These are phyloP conservation scores for Spongilla lacustris DNA, from an alignment of 37 sponge, comb jelly and placozoan species.

Conservation along the genomic window DNA sequence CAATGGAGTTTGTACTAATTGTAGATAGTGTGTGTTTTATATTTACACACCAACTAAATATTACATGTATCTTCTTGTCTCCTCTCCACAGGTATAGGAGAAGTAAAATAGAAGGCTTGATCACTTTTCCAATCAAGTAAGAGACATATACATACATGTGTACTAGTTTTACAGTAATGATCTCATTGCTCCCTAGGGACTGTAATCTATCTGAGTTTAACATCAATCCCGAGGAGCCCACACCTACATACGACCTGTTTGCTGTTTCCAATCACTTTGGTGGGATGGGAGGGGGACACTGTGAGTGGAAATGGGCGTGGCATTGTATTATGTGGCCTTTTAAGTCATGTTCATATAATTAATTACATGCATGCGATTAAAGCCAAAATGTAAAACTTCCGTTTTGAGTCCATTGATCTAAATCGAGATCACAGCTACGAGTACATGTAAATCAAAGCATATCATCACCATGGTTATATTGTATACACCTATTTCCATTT, in stretches of 20 bases:
- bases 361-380: too few species aligned
- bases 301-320: slow-evolving; percentile 42
- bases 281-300: slow-evolving; percentile 99
- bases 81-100: slow-evolving; percentile 94
- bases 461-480: too few species aligned
- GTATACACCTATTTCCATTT: too few species aligned
- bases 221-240: slow-evolving; percentile 30
- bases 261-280: slow-evolving; percentile 97
- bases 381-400: too few species aligned
- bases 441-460: too few species aligned
- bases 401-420: too few species aligned
- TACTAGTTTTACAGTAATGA: neutral
- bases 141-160: neutral
- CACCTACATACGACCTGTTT: slow-evolving; percentile 84
- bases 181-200: slow-evolving; percentile 16
- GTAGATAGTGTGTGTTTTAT: too few species aligned
- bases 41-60: too few species aligned
- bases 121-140: slow-evolving; percentile 89
- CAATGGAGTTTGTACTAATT: too few species aligned
- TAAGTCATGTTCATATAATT: too few species aligned
- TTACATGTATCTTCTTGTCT: too few species aligned
- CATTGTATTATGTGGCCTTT: neutral
- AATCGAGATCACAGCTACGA: too few species aligned
- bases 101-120: slow-evolving; percentile 89
- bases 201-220: slow-evolving; percentile 52